Conservation (phyloP, 2,888 invertebrate genomes). For the Piscicola geometra region DNA sequence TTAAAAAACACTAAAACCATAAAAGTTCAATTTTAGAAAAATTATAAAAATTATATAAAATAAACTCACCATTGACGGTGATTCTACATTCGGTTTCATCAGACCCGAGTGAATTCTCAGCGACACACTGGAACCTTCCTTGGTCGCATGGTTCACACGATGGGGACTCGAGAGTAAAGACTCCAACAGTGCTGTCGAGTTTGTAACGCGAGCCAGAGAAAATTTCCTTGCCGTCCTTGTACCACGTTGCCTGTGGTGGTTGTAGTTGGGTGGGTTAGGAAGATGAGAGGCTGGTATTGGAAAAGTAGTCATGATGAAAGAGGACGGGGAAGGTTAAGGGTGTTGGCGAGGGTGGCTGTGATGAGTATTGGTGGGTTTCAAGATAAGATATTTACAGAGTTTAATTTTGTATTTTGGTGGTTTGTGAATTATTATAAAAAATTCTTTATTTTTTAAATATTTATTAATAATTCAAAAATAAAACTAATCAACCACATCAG, state of each 20-base stretch:
- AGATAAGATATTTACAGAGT: too few species aligned
- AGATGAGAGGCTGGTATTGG: not conserved
- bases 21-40: too few species aligned
- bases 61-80: slow-evolving; percentile 46
- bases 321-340: too few species aligned
- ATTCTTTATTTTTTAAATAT: too few species aligned
- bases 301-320: not conserved
- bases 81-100: slow-evolving; percentile 87
- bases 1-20: too few species aligned
- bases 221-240: slow-evolving; percentile 85
- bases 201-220: slow-evolving; percentile 74
- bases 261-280: not conserved
- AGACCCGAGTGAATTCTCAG: slow-evolving; percentile 85
- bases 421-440: too few species aligned
- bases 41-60: too few species aligned
- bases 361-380: too few species aligned
- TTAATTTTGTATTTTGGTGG: too few species aligned
- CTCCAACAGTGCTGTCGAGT: slow-evolving; percentile 86
- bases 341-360: too few species aligned
- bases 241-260: slow-evolving; percentile 60
- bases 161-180: slow-evolving; percentile 91
- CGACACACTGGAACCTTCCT: slow-evolving; percentile 89
- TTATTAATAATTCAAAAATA: too few species aligned
- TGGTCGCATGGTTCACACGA: slow-evolving; percentile 90
- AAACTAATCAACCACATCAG: too few species aligned